Evolutionary conservation across 53 echinoderm and acorn worm species (phyloP), one percentile per base, ranked within the genome.

Genomic region (Actinopyga echinites): DNA sequence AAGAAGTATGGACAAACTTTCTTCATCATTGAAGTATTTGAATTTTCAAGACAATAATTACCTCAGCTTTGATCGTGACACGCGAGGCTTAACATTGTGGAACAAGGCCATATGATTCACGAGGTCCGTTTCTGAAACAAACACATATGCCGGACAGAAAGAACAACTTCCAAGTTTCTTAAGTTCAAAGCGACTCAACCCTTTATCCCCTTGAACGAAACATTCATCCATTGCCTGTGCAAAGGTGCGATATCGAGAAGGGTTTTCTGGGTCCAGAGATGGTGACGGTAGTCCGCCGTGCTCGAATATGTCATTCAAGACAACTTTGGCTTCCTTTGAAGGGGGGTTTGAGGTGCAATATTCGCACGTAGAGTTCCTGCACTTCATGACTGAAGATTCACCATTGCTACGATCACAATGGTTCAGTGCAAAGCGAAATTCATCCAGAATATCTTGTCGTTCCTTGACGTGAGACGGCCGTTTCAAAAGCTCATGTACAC

Each of bases 261-360:
- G 49, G 17, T 49, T 32, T 32, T 65, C 36, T 21, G 28, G 65
- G 65, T 65, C 65, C 36, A 65, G 6, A 26, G 65, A 69, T 38
- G 69, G 69, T 20, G 21, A 43, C 0, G 44, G 69, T 69, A 69
- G 44, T 38, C 69, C 69, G 2, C 69, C 69, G 40, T 69, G 69
- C 2, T 43, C 44, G 24, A 42, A 42, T 24, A 71, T 71, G 24
- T 71, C 71, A 71, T 71, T 29, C 23, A 71, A 26, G 13, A 71
- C 44, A 34, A 26, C 43, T 34, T 19, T 26, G 26, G 13, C 71
- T 71, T 71, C 12, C 9, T 40, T 1, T 24, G 71, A 40, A 25
- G 71, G 71, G 71, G 71, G 71, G 24, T 71, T 40, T 12, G 37
- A 9, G 22, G 38, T 71, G 34, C 71, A 71, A 42, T 40, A 71